Evolutionary conservation across 1,140 invertebrate genomes (phyloP).

Genomic region (Diabrotica undecimpunctata): DNA sequence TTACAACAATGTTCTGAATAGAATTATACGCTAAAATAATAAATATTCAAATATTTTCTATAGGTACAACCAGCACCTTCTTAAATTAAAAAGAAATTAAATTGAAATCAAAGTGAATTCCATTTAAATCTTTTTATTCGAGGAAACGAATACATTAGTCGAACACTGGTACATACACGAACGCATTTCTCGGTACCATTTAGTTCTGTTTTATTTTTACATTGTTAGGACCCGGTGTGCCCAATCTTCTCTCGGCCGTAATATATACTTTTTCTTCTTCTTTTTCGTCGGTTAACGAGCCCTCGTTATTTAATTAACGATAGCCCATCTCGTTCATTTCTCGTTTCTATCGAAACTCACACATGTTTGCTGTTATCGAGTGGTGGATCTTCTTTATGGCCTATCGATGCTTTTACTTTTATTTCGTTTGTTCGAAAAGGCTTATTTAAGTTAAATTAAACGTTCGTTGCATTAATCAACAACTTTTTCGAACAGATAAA

Average conservation of each 20-base stretch:
- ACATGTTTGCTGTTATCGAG: constrained; percentile 40
- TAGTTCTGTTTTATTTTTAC: constrained; percentile 43
- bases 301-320: constrained; percentile 46
- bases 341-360: constrained; percentile 42
- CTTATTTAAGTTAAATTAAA: constrained; percentile 36
- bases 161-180: constrained; percentile 39
- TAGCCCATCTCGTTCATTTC: constrained; percentile 32
- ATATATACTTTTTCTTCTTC: constrained; percentile 22
- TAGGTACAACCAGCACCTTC: too few relatives aligned
- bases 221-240: constrained; percentile 43
- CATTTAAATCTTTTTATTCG: constrained; percentile 35
- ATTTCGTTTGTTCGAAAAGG: constrained; percentile 32
- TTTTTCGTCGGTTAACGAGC: constrained; percentile 36
- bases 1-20: too few relatives aligned
- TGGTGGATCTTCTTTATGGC: constrained; percentile 38
- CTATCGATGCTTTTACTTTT: constrained; percentile 27
- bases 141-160: constrained; percentile 40
- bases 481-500: constrained; percentile 12
- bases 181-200: constrained; percentile 40
- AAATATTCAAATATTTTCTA: too few relatives aligned
- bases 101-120: neutral
- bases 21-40: too few relatives aligned
- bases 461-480: constrained; percentile 30
- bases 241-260: constrained; percentile 26
- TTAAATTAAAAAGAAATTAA: neutral